Percentiles rank a stretch among this genome's conserved stretches.
These are phyloP conservation scores for Bolborhynchus lineola DNA, from an alignment of 2,113 vertebrate genomes.

Conservation along the genomic window DNA sequence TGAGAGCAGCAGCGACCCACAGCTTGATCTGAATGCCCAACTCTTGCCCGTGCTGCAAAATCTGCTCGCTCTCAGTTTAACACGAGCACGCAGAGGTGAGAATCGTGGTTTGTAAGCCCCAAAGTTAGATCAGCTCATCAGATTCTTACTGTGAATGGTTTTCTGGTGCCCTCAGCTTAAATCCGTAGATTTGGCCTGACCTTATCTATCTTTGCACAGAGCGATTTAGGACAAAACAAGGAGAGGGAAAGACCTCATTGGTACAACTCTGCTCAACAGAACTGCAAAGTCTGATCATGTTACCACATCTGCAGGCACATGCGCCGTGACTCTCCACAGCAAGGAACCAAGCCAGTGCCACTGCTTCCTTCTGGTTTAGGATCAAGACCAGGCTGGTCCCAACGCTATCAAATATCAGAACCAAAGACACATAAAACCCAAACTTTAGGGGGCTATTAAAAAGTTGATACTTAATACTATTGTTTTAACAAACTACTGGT, in stretches of 20 bases:
- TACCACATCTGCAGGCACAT: slow-evolving; percentile 46
- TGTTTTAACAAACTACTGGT: neutral
- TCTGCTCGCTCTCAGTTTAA: neutral
- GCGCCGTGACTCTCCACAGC: neutral
- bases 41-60: neutral
- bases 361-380: slow-evolving; percentile 18
- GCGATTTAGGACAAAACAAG: slow-evolving; percentile 10
- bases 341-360: neutral
- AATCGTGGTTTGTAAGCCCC: neutral
- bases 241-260: neutral
- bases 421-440: neutral
- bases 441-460: neutral
- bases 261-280: neutral
- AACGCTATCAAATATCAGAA: neutral
- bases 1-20: neutral
- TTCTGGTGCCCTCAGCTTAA: neutral
- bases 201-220: neutral
- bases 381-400: neutral
- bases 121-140: accelerated
- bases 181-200: neutral
- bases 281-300: slow-evolving; percentile 46
- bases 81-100: neutral
- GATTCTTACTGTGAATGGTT: neutral
- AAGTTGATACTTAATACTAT: neutral
- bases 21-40: accelerated